These are phyloP conservation scores for Tachystola acroxantha DNA, from an alignment of 2,888 invertebrate species.

Conservation along the genomic window DNA sequence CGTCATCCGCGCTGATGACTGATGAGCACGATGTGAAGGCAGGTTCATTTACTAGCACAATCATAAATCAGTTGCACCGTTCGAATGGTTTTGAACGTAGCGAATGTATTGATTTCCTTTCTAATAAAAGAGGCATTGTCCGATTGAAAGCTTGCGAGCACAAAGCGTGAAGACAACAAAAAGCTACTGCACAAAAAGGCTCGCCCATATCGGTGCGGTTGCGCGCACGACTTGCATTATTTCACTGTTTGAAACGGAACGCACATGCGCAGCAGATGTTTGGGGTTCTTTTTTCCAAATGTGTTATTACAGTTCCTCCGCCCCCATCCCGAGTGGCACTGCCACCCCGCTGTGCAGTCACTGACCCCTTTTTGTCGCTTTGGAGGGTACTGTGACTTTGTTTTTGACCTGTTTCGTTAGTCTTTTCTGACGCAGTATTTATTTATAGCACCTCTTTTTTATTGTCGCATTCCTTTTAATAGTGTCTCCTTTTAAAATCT, in stretches of 20 bases:
- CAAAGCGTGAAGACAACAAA: conserved; percentile 70
- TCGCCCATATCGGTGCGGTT: conserved; percentile 53
- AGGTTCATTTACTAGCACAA: conserved; percentile 14
- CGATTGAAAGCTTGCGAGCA: conserved; percentile 62
- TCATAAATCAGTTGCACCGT: conserved; percentile 22
- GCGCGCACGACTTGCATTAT: conserved; percentile 68
- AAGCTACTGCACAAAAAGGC: conserved; percentile 63
- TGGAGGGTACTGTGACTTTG: conserved; percentile 41
- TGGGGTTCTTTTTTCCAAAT: conserved; percentile 68
- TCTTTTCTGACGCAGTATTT: conserved; percentile 5
- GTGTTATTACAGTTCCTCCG: conserved; percentile 54
- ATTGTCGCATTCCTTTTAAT: too few relatives aligned
- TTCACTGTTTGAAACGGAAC: conserved; percentile 55
- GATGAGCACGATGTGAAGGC: conserved; percentile 10
- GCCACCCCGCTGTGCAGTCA: conserved; percentile 63
- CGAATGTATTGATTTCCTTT: conserved; percentile 63
- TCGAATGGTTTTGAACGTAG: conserved; percentile 19
- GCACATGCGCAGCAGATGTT: conserved; percentile 75
- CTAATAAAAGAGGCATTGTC: conserved; percentile 59
- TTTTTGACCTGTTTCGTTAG: conserved; percentile 55
- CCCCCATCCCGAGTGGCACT: conserved; percentile 41
- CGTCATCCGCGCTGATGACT: conserved; percentile 14
- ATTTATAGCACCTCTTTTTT: background rate
- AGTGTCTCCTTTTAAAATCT: background rate
- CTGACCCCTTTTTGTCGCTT: conserved; percentile 64